Conservation (phyloP, 2,113 vertebrate genomes). For the Colius striatus region DNA sequence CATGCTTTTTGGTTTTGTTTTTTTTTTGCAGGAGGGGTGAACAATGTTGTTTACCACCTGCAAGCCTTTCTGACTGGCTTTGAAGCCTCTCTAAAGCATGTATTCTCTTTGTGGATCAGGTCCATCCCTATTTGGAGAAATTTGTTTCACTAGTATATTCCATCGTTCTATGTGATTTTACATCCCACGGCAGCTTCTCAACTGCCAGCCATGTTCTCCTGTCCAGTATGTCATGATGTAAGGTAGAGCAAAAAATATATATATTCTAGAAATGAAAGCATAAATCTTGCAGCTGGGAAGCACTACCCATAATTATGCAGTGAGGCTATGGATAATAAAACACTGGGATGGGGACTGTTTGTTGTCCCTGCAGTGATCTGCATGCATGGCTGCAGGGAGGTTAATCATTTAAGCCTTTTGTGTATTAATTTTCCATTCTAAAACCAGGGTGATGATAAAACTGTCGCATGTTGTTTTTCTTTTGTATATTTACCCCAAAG, state of each 20-base stretch:
- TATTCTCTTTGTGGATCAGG: not conserved
- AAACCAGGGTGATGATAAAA: not conserved
- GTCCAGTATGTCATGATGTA: not conserved
- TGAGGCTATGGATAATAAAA: not conserved
- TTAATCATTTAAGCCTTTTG: not conserved
- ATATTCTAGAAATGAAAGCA: not conserved
- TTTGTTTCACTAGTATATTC: not conserved
- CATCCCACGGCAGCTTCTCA: not conserved
- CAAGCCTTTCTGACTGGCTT: not conserved
- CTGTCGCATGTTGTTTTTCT: not conserved
- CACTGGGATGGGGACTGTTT: not conserved
- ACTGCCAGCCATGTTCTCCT: not conserved
- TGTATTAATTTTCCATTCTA: not conserved
- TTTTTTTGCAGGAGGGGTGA: not conserved
- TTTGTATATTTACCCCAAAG: not conserved
- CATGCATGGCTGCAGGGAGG: fast-evolving
- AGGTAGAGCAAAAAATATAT: not conserved
- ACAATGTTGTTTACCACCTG: not conserved
- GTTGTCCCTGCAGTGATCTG: not conserved
- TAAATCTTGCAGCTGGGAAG: not conserved
- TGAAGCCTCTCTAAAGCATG: not conserved
- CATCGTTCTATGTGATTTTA: not conserved
- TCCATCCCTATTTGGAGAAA: not conserved
- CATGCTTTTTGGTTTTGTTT: fast-evolving
- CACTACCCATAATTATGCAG: not conserved